Evolutionary conservation across 2,797 vertebrate genomes (phyloP).

Genomic region (Spheniscus humboldti): DNA sequence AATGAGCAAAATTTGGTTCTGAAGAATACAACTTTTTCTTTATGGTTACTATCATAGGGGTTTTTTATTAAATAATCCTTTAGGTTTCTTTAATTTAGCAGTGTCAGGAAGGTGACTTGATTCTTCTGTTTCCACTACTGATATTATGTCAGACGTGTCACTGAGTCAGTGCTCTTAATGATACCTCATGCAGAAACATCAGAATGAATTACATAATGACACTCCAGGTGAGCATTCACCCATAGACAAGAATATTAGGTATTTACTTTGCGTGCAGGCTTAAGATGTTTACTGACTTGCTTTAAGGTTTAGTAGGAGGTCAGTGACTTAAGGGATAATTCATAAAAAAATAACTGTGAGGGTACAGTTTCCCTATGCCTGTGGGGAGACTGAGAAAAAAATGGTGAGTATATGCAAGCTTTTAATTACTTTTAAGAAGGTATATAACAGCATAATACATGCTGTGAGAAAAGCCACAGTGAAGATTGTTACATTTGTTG

Average conservation of each 20-base stretch:
- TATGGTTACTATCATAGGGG: background rate
- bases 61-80: background rate
- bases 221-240: background rate
- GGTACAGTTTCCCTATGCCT: background rate
- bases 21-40: background rate
- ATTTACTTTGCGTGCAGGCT: background rate
- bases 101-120: background rate
- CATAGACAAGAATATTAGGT: background rate
- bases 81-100: background rate
- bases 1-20: background rate
- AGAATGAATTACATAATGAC: background rate
- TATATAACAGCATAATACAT: background rate
- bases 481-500: background rate
- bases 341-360: background rate
- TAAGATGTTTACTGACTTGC: background rate
- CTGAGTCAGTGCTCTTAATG: background rate
- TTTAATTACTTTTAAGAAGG: background rate
- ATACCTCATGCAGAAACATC: background rate
- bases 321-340: background rate
- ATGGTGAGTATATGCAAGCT: background rate
- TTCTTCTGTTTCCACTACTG: background rate
- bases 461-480: background rate
- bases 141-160: background rate
- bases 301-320: background rate
- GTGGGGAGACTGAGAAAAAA: background rate